Evolutionary conservation across 35 echinoderm and acorn worm species (phyloP), one percentile per base, ranked within the genome.

Genomic region (Ophiothrix spiculata): DNA sequence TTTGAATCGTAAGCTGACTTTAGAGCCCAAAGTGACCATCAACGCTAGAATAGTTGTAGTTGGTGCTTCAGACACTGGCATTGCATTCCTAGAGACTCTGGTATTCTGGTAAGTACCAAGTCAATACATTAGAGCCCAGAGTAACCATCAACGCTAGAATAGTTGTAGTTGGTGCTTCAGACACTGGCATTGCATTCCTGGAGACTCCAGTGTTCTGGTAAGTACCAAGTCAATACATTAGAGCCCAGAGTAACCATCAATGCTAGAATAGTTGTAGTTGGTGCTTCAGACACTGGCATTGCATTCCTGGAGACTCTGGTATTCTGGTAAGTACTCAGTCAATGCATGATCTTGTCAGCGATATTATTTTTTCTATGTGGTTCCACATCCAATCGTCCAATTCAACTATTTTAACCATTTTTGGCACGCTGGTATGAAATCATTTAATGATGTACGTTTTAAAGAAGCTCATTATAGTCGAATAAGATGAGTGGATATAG

Each of bases 1-100:
- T 74, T 87, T 99, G 87, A 99, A 99, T 49, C 86, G 96, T 17
- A 99, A 99, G 73, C 45, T 99, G 77, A 99, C 92, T 77, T 84
- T 99, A 40, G 96, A 99, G 56, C 96, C 96, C 17, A 99, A 98
- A 75, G 96, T 99, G 40, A 99, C 96, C 35, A 91, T 99, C 35
- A 99, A 99, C 77, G 88, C 96, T 46, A 85, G 96, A 49, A 91
- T 99, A 64, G 96, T 99, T 21, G 92, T 99, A 32, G 89, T 99
- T 31, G 96, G 96, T 21, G 91, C 96, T 16, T 99, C 96, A 45
- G 96, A 99, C 73, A 90, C 91, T 13, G 87, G 89, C 31, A 82
- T 99, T 6, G 93, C 96, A 76, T 99, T 99, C 49, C 89, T 99
- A 15, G 89, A 91, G 49, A 94, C 96, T 23, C 77, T 99, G 25